Percentiles rank a stretch among this genome's conserved stretches.
These are phyloP conservation scores for Oxystoma pomonae DNA, from an alignment of 2,888 invertebrate species.

Conservation along the genomic window DNA sequence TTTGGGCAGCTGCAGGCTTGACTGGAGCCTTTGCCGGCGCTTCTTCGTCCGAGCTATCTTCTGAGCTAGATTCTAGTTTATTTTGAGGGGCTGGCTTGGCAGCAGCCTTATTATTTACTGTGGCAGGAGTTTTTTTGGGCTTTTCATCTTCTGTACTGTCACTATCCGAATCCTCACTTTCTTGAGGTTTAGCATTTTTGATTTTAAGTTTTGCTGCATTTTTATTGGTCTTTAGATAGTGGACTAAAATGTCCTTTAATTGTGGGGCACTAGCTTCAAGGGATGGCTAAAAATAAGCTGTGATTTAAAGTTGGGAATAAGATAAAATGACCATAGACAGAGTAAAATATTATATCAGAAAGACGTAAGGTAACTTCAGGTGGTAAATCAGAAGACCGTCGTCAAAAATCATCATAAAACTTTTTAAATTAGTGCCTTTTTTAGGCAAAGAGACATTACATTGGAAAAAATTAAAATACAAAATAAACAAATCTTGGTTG, in stretches of 20 bases:
- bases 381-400: constrained; percentile 41
- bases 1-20: constrained; percentile 3
- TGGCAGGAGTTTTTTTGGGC: background rate
- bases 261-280: constrained; percentile 14
- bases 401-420: constrained; percentile 31
- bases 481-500: too few relatives aligned
- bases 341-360: too few relatives aligned
- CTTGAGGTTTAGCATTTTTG: constrained; percentile 1
- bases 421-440: background rate
- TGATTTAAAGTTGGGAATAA: too few relatives aligned
- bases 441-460: too few relatives aligned
- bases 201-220: constrained; percentile 9
- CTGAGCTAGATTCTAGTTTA: constrained; percentile 5
- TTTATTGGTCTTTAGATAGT: constrained; percentile 17
- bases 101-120: constrained; percentile 1
- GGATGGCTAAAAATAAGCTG: constrained; percentile 11
- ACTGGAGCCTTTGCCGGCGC: background rate
- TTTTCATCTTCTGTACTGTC: constrained; percentile 11
- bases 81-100: background rate
- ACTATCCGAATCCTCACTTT: constrained; percentile 13
- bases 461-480: too few relatives aligned
- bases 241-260: constrained; percentile 12
- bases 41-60: constrained; percentile 20
- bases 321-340: too few relatives aligned
- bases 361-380: constrained; percentile 28